These are phyloP conservation scores for Drosophila simulans DNA, from an alignment of 1,140 invertebrate species.

Conservation along the genomic window DNA sequence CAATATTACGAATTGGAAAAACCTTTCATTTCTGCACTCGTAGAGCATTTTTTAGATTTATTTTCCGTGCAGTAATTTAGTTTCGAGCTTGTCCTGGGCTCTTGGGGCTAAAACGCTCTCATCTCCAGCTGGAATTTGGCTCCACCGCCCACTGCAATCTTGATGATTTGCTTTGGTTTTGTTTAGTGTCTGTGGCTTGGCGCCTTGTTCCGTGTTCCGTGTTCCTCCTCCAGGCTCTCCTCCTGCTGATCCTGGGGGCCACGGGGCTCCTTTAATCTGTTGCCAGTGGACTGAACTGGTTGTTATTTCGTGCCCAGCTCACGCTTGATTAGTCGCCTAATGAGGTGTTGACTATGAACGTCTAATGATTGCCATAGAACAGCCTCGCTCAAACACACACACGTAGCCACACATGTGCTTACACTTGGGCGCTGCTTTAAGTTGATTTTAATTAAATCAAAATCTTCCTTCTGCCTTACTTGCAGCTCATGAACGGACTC, in stretches of 20 bases:
- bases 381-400: slow-evolving; percentile 3
- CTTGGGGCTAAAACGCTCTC: slow-evolving; percentile 7
- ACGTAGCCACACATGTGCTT: not conserved
- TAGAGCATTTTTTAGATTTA: not conserved
- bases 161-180: slow-evolving; percentile 67
- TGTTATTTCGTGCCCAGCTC: slow-evolving; percentile 68
- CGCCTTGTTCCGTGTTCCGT: slow-evolving; percentile 19
- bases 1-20: too few species aligned
- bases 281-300: slow-evolving; percentile 65
- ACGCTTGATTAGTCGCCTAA: slow-evolving; percentile 84
- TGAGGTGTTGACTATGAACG: slow-evolving; percentile 82
- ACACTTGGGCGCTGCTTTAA: slow-evolving; percentile 47
- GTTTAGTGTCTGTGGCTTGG: slow-evolving; percentile 34
- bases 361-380: slow-evolving; percentile 64
- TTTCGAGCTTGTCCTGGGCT: slow-evolving; percentile 3
- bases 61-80: slow-evolving; percentile 5
- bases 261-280: slow-evolving; percentile 41
- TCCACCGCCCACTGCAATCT: slow-evolving; percentile 17
- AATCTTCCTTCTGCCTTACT: slow-evolving; percentile 3
- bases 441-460: slow-evolving; percentile 61
- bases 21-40: too few species aligned
- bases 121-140: slow-evolving; percentile 23
- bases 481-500: slow-evolving; percentile 27
- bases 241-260: not conserved
- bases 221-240: not conserved